Conservation (phyloP, 2,888 invertebrate genomes). For the Herminia tarsipennalis region DNA sequence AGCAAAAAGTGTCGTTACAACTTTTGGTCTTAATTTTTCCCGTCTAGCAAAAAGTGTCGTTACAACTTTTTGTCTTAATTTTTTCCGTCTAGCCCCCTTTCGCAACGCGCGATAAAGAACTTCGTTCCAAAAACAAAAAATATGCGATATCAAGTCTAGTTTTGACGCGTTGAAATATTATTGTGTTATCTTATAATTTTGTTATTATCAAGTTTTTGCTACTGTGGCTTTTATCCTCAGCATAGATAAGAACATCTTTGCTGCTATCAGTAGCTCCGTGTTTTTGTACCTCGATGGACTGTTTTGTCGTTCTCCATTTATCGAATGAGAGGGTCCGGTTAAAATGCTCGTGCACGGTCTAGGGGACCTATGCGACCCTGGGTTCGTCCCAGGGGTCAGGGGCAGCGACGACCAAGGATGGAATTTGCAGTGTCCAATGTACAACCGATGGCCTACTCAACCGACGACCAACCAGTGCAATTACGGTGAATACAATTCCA, state of each 20-base stretch:
- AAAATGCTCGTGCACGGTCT: conserved; percentile 67
- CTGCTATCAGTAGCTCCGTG: conserved; percentile 78
- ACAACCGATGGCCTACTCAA: conserved; percentile 63
- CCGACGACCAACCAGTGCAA: conserved; percentile 50
- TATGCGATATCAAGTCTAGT: conserved; percentile 31
- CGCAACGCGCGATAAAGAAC: too few relatives aligned
- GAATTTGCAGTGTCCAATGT: conserved; percentile 68
- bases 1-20: too few relatives aligned
- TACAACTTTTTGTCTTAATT: too few relatives aligned
- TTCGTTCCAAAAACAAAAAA: not conserved
- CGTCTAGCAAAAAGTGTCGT: too few relatives aligned
- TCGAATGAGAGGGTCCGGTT: conserved; percentile 44
- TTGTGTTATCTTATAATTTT: conserved; percentile 68
- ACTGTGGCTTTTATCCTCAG: conserved; percentile 67
- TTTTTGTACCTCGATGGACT: conserved; percentile 80
- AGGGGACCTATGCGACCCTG: conserved; percentile 57
- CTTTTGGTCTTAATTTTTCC: too few relatives aligned
- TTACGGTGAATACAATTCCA: conserved; percentile 54
- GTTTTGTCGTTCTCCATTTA: conserved; percentile 48
- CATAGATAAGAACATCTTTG: conserved; percentile 77
- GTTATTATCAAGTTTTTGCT: conserved; percentile 76
- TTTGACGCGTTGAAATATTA: conserved; percentile 49
- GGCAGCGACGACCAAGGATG: conserved; percentile 62
- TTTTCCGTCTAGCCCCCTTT: too few relatives aligned
- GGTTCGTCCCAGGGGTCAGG: conserved; percentile 56